These are phyloP conservation scores for Drosophila paramelanica DNA, from an alignment of 2,888 invertebrate genomes.

Conservation along the genomic window DNA sequence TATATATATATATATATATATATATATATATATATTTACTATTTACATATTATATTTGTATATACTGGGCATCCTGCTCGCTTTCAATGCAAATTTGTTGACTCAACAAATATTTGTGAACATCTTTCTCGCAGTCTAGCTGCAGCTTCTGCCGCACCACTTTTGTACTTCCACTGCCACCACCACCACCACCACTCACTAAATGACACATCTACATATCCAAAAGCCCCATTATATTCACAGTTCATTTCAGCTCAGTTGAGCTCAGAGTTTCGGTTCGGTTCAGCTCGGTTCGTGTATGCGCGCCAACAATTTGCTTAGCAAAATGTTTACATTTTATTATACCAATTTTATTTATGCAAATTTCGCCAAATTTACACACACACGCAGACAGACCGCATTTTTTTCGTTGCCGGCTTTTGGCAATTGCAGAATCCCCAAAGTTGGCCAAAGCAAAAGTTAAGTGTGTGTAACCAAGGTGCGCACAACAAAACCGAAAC, in stretches of 20 bases:
- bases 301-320: conserved; percentile 69
- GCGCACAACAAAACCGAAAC: conserved; percentile 41
- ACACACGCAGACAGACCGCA: conserved; percentile 46
- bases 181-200: background rate
- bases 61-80: conserved; percentile 2
- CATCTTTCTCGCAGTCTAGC: conserved; percentile 7
- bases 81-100: conserved; percentile 69
- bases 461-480: conserved; percentile 46
- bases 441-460: conserved; percentile 22
- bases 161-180: conserved; percentile 1
- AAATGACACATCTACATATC: background rate
- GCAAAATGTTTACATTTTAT: conserved; percentile 78
- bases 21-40: too few species aligned
- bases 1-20: too few species aligned
- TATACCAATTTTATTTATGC: conserved; percentile 79
- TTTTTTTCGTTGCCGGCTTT: conserved; percentile 44
- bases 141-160: conserved; percentile 26
- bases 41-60: background rate
- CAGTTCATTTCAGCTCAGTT: conserved; percentile 34
- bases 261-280: conserved; percentile 6
- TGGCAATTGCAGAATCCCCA: conserved; percentile 38
- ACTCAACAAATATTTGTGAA: conserved; percentile 64
- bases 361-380: conserved; percentile 67
- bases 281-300: conserved; percentile 22
- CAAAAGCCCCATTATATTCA: conserved; percentile 12